Percentiles rank a stretch among this genome's conserved stretches.
These are phyloP conservation scores for Hirundo rustica DNA, from an alignment of 2,797 vertebrate genomes.

Conservation along the genomic window DNA sequence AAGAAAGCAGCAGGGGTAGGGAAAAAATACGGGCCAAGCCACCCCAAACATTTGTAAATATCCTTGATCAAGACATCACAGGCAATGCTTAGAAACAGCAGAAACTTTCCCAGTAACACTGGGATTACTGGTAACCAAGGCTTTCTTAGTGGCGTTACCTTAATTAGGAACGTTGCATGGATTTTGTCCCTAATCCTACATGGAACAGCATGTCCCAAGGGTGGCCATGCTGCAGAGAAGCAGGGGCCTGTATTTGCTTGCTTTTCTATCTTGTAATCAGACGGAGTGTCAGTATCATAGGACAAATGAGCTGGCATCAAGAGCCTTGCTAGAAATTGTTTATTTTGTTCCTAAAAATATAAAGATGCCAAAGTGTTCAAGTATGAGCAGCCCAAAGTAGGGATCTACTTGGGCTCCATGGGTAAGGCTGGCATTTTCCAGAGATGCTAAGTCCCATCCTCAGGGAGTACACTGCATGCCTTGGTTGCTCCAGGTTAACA, in stretches of 20 bases:
- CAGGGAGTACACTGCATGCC: not conserved
- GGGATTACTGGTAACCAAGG: not conserved
- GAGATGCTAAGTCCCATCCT: not conserved
- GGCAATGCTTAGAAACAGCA: not conserved
- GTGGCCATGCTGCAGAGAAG: not conserved
- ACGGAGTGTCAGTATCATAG: not conserved
- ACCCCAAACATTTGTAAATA: not conserved
- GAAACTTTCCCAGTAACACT: not conserved
- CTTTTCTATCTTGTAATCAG: conserved; percentile 18
- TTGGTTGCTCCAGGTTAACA: not conserved
- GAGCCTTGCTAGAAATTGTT: conserved; percentile 22
- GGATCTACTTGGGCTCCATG: not conserved
- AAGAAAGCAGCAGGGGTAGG: not conserved
- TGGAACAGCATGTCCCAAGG: not conserved
- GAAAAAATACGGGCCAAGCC: not conserved
- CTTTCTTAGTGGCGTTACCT: not conserved
- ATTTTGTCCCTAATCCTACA: not conserved
- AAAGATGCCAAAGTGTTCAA: not conserved
- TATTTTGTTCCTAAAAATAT: conserved; percentile 61
- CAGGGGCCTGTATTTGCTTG: not conserved
- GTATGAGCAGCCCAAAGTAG: not conserved
- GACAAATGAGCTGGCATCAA: not conserved
- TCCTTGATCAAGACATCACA: not conserved
- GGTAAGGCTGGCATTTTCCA: conserved; percentile 20
- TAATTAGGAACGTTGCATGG: not conserved